Evolutionary conservation across 2,888 invertebrate genomes (phyloP), one percentile per base, ranked within the genome.

Genomic region (Empis stercorea): DNA sequence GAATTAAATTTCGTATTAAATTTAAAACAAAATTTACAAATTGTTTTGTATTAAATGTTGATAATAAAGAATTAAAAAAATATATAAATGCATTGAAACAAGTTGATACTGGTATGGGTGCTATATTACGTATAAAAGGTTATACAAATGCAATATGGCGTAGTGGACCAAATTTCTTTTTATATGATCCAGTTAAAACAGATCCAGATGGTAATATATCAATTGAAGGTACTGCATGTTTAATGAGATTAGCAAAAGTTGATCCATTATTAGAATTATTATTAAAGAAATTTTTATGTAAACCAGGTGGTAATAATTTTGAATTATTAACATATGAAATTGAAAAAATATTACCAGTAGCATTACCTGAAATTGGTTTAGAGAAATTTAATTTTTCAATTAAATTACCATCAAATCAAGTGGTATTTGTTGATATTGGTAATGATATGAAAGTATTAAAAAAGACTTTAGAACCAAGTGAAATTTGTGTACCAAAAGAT

Each of bases 161-260:
- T 48, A 37, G 36, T 34, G 61, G 59, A 0, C 59, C 61, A 2
- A 56, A 62, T 4, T 72, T 64, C 45, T 74, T 69, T 54, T 62
- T 70, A 52, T 74, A 71, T 51, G 72, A 73, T 54, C 64, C 72
- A 1, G 63, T 70, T 50, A 67, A 70, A 20, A 60, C 71, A 15
- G 69, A 71, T 15, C 68, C 72, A 0, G 61, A 57, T 43, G 72
- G 73, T 1, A 23, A 56, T 2, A 40, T 52, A 23, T 59, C 61
- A 9, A 52, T 55, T 4, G 62, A 59, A 42, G 72, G 72, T 6
- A 59, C 63, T 9, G 65, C 68, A 5, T 68, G 68, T 49, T 54
- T 72, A 6, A 64, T 64, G 2, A 59, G 70, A 17, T 71, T 62
- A 49, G 43, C 58, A 13, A 54, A 62, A 10, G 6, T 64, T 1